Percentiles rank a stretch among this genome's conserved stretches.
Conservation (phyloP, 2,888 invertebrate species). For the Carcina quercana region DNA sequence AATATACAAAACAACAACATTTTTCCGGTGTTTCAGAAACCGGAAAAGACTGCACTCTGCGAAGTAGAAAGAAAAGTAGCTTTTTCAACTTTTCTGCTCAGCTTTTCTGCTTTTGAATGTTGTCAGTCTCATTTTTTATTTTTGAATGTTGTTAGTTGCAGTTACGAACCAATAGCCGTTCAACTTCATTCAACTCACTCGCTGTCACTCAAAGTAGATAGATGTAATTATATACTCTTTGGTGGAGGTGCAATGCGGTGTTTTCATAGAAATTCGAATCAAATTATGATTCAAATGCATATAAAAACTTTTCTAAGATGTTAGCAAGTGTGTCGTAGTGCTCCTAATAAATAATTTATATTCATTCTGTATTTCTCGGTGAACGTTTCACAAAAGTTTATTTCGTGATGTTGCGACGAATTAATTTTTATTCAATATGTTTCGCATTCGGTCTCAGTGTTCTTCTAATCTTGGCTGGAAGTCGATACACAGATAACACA, state of each 20-base stretch:
- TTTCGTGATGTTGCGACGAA: conserved; percentile 67
- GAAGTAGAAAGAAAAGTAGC: too few species aligned
- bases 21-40: too few species aligned
- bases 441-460: conserved; percentile 69
- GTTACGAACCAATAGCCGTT: too few species aligned
- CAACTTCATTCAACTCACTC: too few species aligned
- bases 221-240: too few species aligned
- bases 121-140: too few species aligned
- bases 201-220: too few species aligned
- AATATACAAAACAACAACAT: too few species aligned
- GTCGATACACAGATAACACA: conserved; percentile 70
- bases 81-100: too few species aligned
- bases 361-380: conserved; percentile 28
- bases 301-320: conserved; percentile 51
- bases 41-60: too few species aligned
- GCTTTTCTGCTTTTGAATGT: too few species aligned
- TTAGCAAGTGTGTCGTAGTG: conserved; percentile 48
- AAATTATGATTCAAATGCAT: conserved; percentile 55
- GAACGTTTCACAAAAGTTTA: conserved; percentile 31
- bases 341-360: conserved; percentile 36
- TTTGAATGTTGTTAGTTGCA: too few species aligned
- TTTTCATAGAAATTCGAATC: conserved; percentile 65
- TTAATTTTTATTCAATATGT: conserved; percentile 70
- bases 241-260: conserved; percentile 69
- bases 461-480: conserved; percentile 68